Evolutionary conservation across 2,888 invertebrate species (phyloP), one percentile per base, ranked within the genome.

Genomic region (Trissolcus brochymenae): DNA sequence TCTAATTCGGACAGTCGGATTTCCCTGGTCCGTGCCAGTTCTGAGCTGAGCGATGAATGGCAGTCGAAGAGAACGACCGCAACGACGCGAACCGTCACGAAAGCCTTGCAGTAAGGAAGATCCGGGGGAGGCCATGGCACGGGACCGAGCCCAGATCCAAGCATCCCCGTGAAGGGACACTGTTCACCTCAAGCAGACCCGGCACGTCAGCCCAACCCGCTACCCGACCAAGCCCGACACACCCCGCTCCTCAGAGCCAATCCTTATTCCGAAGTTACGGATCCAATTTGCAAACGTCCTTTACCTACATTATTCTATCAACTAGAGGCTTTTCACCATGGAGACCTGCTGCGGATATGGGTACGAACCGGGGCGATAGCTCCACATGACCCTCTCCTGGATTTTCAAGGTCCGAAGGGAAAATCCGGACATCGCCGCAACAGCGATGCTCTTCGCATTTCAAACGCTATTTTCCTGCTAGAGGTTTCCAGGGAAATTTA

Each of bases 221-320:
- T 89, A 90, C 90, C 89, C 89, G 88, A 90, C 90, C 91, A 90
- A 91, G 91, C 91, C 91, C 91, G 90, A 90, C 90, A 85, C 90
- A 90, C 90, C 92, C 91, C 91, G 90, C 91, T 91, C 92, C 92
- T 92, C 92, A 93, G 92, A 93, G 92, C 92, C 93, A 93, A 93
- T 93, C 92, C 92, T 93, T 93, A 90, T 93, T 91, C 92, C 92
- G 91, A 92, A 91, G 91, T 91, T 91, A 91, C 91, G 90, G 91
- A 91, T 92, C 92, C 90, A 91, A 90, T 91, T 93, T 93, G 92
- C 91, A 92, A 91, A 92, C 92, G 92, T 92, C 91, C 91, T 92
- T 92, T 92, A 91, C 91, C 92, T n/a, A 92, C 92, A 92, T 93
- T 92, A 91, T 90, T 92, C 91, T 90, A 91, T 91, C 90, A 91